Percentiles rank a stretch among this genome's conserved stretches.
phyloP scores from a whole-genome alignment of 2,797 vertebrate genomes.

The Sebastes steindachneri region DNA sequence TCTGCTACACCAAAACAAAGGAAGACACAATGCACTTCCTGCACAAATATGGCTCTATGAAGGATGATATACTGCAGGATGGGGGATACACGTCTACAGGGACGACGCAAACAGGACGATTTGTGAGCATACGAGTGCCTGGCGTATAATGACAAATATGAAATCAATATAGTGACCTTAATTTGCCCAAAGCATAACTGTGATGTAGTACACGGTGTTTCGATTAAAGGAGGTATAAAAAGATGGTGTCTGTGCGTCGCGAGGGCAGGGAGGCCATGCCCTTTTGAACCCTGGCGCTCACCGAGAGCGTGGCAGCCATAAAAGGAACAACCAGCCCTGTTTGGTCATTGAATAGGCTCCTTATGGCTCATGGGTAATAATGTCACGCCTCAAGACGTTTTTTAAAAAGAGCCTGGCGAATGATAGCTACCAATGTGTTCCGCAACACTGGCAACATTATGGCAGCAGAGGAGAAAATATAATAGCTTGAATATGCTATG shows the following conservation, averaged over 20 bases:
- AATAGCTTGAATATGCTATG: constrained; percentile 80
- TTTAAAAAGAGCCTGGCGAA: constrained; percentile 75
- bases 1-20: constrained; percentile 53
- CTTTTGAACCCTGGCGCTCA: constrained; percentile 84
- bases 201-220: constrained; percentile 82
- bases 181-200: constrained; percentile 82
- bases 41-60: constrained; percentile 71
- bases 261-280: constrained; percentile 81
- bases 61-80: constrained; percentile 62
- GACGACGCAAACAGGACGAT: constrained; percentile 69
- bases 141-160: constrained; percentile 80
- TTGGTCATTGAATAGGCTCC: constrained; percentile 81
- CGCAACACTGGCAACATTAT: constrained; percentile 81
- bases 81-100: constrained; percentile 70
- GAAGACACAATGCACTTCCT: constrained; percentile 49
- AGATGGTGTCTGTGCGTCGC: constrained; percentile 55
- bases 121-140: constrained; percentile 64
- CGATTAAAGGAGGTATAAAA: constrained; percentile 82
- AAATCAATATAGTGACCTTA: constrained; percentile 86
- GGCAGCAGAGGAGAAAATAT: constrained; percentile 77
- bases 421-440: constrained; percentile 80
- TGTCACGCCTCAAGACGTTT: constrained; percentile 78
- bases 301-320: constrained; percentile 77
- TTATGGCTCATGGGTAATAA: constrained; percentile 83
- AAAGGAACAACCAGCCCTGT: constrained; percentile 78